These are phyloP conservation scores for Hippocampus mohnikei DNA, from an alignment of 2,113 vertebrate genomes.

Conservation along the genomic window DNA sequence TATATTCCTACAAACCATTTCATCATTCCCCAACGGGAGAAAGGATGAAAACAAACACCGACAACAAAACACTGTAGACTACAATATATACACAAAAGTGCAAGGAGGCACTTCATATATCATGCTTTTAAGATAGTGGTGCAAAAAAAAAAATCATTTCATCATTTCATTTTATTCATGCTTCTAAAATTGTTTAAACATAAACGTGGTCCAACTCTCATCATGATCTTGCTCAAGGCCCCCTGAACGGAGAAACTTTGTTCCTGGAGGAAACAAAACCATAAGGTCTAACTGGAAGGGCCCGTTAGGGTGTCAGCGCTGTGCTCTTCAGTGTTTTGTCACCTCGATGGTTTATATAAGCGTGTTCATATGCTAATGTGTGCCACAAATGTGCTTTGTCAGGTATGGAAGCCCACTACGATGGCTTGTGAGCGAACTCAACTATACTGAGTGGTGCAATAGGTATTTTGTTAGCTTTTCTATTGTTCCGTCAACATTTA, in stretches of 20 bases:
- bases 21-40: slow-evolving; percentile 54
- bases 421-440: slow-evolving; percentile 22
- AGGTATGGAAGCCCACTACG: slow-evolving; percentile 15
- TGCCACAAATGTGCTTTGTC: slow-evolving; percentile 1
- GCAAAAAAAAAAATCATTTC: slow-evolving; percentile 62
- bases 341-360: slow-evolving; percentile 17
- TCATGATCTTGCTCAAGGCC: slow-evolving; percentile 34
- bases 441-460: slow-evolving; percentile 55
- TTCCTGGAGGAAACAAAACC: slow-evolving; percentile 61
- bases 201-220: slow-evolving; percentile 57
- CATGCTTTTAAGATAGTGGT: slow-evolving; percentile 82
- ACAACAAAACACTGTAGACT: slow-evolving; percentile 76
- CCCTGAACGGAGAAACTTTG: slow-evolving; percentile 21
- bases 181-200: slow-evolving; percentile 70
- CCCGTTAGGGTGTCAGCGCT: slow-evolving; percentile 32
- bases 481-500: slow-evolving; percentile 40
- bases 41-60: slow-evolving; percentile 32
- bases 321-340: slow-evolving; percentile 34
- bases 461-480: slow-evolving; percentile 41
- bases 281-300: slow-evolving; percentile 23
- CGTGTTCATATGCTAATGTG: not conserved
- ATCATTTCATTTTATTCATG: slow-evolving; percentile 66
- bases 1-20: slow-evolving; percentile 80
- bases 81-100: slow-evolving; percentile 88
- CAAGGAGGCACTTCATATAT: slow-evolving; percentile 85